Evolutionary conservation across 2,888 invertebrate species (phyloP), one percentile per base, ranked within the genome.

Genomic region (Cryptus armator): DNA sequence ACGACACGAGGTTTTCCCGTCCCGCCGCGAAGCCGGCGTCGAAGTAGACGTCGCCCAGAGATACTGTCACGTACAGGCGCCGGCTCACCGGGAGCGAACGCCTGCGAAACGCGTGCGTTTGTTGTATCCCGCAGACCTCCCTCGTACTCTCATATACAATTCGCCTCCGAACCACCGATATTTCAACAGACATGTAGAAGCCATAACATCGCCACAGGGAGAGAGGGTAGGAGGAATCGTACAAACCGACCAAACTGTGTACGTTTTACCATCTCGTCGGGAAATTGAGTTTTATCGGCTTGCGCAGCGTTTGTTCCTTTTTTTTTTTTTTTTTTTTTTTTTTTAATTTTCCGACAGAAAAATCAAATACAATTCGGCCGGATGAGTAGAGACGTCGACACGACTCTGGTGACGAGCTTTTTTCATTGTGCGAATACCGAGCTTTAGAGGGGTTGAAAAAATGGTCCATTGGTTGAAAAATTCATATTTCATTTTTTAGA

Each of bases 1-100:
- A 81, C 78, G 75, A 81, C 70, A 77, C 62, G 70, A 56, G 67
- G 37, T 5, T 37, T 37, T 37, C 70, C 71, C 67, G 53, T 66
- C 48, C 12, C 44, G 59, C 62, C 24, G 43, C 72, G 70, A 82
- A 80, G 85, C 87, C 88, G 89, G 76, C 89, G 90, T 89, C 90
- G 90, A 82, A 87, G 90, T 89, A 88, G 90, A 83, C 88, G 91
- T 90, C 88, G 89, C 85, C 86, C 62, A 67, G 67, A 89, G 92
- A 92, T 92, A 92, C 90, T 92, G 92, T 92, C 92, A 92, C 88
- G 89, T 90, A 89, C 90, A 90, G 90, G 79, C 91, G 91, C 89
- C 91, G 91, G 87, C 86, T 89, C 89, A 85, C 82, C 82, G 82
- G 78, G 85, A 80, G 51, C 76, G 80, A 84, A 51, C 74, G 67